These are phyloP conservation scores for Siniperca chuatsi DNA, from an alignment of 2,113 vertebrate species.

Conservation along the genomic window DNA sequence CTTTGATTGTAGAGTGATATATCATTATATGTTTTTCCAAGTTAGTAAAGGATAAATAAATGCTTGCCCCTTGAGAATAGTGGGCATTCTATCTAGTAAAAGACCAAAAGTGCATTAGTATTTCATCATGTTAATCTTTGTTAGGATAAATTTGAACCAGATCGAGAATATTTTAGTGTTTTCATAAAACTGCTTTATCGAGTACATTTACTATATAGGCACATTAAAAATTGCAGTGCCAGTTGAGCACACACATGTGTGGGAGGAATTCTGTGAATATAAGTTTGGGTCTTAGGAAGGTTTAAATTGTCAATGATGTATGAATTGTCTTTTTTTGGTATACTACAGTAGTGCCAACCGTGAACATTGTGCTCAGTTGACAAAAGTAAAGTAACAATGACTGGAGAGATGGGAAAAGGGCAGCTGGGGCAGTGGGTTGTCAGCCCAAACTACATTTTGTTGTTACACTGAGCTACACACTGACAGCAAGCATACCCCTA, in stretches of 20 bases:
- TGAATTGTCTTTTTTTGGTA: background rate
- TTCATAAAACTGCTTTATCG: background rate
- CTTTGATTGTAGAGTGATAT: background rate
- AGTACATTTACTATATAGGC: background rate
- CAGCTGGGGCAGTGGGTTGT: conserved; percentile 10
- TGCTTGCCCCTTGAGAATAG: background rate
- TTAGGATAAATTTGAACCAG: background rate
- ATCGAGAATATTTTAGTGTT: background rate
- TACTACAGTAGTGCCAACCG: background rate
- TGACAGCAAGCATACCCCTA: conserved; percentile 15
- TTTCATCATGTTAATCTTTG: conserved; percentile 32
- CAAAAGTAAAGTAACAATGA: background rate
- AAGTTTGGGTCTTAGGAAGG: background rate
- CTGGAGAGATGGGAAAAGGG: conserved; percentile 10
- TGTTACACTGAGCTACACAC: background rate
- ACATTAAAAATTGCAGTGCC: background rate
- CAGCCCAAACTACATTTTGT: conserved; percentile 6
- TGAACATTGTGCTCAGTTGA: background rate
- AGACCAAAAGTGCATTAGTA: conserved; percentile 1
- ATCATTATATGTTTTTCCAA: background rate
- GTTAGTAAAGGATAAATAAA: background rate
- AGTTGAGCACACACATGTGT: background rate
- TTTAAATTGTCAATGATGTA: background rate
- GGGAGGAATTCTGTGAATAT: background rate
- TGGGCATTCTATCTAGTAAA: background rate